These are phyloP conservation scores for Urocyon cinereoargenteus DNA, from an alignment of 2,797 vertebrate genomes.

Conservation along the genomic window DNA sequence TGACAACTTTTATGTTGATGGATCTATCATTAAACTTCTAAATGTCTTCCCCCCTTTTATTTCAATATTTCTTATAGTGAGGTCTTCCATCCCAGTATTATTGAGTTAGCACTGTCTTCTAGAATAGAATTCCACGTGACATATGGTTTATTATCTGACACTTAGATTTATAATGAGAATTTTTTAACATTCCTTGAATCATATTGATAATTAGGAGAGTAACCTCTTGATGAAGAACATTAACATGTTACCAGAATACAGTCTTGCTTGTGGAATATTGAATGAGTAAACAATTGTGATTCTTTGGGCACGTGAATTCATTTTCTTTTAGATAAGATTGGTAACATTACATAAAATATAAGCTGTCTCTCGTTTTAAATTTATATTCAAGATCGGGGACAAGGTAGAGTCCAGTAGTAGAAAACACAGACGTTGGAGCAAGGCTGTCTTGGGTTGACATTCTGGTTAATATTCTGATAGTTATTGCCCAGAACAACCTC, in stretches of 20 bases:
- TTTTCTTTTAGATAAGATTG: background rate
- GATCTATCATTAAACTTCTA: background rate
- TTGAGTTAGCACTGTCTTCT: background rate
- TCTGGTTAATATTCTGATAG: background rate
- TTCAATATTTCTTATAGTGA: background rate
- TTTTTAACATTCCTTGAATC: background rate
- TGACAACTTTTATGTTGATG: background rate
- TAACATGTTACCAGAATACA: background rate
- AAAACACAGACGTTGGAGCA: background rate
- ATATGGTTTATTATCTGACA: background rate
- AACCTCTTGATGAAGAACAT: background rate
- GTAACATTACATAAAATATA: background rate
- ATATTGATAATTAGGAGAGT: background rate
- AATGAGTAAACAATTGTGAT: background rate
- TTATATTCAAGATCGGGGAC: background rate
- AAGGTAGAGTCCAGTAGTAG: fast-evolving
- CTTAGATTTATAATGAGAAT: background rate
- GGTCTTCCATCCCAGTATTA: background rate
- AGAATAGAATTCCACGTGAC: background rate
- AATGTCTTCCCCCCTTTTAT: background rate
- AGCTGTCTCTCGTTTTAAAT: background rate
- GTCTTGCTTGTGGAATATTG: background rate
- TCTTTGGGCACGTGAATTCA: background rate
- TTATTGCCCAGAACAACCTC: background rate
- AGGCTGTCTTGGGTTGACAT: background rate